Conservation (phyloP, 2,888 invertebrate genomes). For the Dicycla oo region DNA sequence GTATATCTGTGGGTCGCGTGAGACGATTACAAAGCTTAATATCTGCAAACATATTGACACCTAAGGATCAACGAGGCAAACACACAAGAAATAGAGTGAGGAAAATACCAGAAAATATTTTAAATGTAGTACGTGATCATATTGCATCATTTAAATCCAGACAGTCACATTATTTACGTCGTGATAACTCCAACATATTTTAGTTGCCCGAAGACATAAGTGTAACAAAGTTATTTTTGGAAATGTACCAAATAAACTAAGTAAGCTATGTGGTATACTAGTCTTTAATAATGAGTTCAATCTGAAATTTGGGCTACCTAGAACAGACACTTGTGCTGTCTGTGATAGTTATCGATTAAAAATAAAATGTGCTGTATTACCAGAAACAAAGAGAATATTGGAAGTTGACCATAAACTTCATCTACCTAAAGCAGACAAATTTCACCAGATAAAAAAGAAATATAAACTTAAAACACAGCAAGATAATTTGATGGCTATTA, state of each 20-base stretch:
- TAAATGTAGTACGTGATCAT: neutral
- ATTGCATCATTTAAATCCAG: conserved; percentile 32
- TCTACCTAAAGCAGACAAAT: conserved; percentile 31
- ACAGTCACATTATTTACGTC: conserved; percentile 36
- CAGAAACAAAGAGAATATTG: conserved; percentile 18
- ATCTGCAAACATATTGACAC: conserved; percentile 13
- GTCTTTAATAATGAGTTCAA: conserved; percentile 32
- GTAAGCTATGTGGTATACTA: conserved; percentile 6
- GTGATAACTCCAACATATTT: conserved; percentile 28
- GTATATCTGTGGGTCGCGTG: neutral
- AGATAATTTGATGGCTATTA: conserved; percentile 16
- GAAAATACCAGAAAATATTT: neutral
- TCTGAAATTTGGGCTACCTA: conserved; percentile 34
- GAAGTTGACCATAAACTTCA: conserved; percentile 32
- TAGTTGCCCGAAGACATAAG: conserved; percentile 1
- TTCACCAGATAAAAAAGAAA: conserved; percentile 15
- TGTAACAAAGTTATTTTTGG: conserved; percentile 1
- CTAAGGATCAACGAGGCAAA: no score
- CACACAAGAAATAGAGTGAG: no score
- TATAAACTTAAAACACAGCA: conserved; percentile 30
- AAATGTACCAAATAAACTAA: conserved; percentile 3
- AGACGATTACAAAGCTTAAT: conserved; percentile 16
- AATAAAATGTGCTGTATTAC: conserved; percentile 11
- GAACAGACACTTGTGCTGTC: conserved; percentile 39
- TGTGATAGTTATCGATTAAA: conserved; percentile 23